These are phyloP conservation scores for Ctenosaura bakeri DNA, from an alignment of 2,797 vertebrate species.

Conservation along the genomic window DNA sequence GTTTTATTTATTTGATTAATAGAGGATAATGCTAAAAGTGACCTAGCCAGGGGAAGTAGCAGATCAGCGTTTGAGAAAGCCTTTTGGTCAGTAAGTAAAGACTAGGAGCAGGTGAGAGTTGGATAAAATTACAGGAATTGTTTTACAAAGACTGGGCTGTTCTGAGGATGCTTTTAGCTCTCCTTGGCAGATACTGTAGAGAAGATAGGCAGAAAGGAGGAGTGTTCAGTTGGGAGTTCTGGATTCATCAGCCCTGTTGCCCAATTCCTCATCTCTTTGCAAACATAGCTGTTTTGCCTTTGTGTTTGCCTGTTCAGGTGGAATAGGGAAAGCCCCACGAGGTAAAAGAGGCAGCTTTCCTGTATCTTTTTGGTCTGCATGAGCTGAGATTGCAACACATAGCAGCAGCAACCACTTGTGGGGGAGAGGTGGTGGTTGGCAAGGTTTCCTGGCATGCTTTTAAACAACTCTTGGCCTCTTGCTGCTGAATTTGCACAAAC, in stretches of 20 bases:
- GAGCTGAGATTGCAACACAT: background rate
- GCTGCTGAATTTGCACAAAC: constrained; percentile 5
- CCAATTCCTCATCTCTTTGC: background rate
- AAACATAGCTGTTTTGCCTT: background rate
- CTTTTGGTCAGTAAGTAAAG: background rate
- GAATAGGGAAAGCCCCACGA: background rate
- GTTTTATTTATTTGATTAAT: too few relatives aligned
- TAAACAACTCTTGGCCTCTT: background rate
- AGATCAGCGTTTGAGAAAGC: background rate
- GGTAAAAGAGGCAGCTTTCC: background rate
- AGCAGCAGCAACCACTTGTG: background rate
- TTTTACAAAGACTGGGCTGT: background rate
- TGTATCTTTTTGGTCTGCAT: too few relatives aligned
- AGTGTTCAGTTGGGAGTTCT: background rate
- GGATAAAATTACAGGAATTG: background rate
- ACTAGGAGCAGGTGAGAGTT: background rate
- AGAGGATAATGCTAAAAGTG: background rate
- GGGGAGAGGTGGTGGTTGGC: background rate
- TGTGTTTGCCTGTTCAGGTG: background rate
- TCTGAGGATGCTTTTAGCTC: background rate
- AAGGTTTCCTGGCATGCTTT: constrained; percentile 19
- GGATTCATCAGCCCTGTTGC: background rate
- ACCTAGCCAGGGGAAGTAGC: background rate
- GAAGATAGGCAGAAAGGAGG: background rate
- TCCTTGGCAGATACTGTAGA: background rate